Evolutionary conservation across 1,140 invertebrate species (phyloP).

Genomic region (Drosophila virilis): DNA sequence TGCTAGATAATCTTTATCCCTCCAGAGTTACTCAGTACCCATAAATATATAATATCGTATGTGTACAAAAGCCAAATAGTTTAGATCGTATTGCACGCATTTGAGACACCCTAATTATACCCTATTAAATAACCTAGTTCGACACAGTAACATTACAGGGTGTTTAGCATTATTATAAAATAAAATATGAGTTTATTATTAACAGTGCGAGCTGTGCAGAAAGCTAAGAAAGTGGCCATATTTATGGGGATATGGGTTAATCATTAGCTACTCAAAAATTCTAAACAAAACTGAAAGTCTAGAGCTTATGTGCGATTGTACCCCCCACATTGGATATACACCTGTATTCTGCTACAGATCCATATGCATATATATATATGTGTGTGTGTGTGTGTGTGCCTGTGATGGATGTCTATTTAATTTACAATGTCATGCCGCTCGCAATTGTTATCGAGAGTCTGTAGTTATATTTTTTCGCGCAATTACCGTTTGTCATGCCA

Average conservation of each 20-base stretch:
- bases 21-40: too few species aligned
- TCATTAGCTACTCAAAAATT: slow-evolving; percentile 11
- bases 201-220: slow-evolving; percentile 20
- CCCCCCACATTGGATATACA: background rate
- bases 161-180: slow-evolving; percentile 11
- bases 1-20: too few species aligned
- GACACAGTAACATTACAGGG: background rate
- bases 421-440: slow-evolving; percentile 39
- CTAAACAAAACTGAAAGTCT: background rate
- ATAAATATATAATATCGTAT: too few species aligned
- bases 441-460: slow-evolving; percentile 33
- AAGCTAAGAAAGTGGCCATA: slow-evolving; percentile 6
- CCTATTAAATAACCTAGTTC: too few species aligned
- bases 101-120: background rate
- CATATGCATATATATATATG: background rate
- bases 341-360: background rate
- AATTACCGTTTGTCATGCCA: slow-evolving; percentile 63
- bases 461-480: slow-evolving; percentile 40
- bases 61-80: too few species aligned
- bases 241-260: slow-evolving; percentile 1
- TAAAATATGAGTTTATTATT: background rate
- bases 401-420: slow-evolving; percentile 15
- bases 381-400: background rate
- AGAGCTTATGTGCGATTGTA: too few species aligned
- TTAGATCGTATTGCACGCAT: background rate